A percentile compares a stretch with the other conserved stretches of the same genome.
These are phyloP conservation scores for Trochalopteron elliotii DNA, from an alignment of 2,113 vertebrate species.

Conservation along the genomic window DNA sequence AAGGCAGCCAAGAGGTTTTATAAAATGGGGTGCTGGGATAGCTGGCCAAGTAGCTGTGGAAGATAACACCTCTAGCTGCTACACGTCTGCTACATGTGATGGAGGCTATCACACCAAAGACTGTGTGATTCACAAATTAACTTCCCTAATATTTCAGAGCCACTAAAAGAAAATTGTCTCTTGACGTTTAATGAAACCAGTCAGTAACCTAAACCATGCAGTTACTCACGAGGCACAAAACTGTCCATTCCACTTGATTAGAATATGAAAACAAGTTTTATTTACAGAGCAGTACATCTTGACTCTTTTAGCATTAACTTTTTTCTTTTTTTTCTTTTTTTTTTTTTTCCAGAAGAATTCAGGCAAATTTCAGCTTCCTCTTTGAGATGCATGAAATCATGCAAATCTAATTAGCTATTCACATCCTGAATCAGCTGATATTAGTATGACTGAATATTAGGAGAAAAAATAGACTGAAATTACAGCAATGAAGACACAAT, in stretches of 20 bases:
- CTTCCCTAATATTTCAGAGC: neutral
- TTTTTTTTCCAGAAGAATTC: neutral
- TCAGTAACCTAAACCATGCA: neutral
- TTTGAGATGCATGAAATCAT: slow-evolving; percentile 1
- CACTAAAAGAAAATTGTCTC: neutral
- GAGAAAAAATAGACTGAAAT: slow-evolving; percentile 39
- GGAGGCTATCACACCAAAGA: neutral
- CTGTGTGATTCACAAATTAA: neutral
- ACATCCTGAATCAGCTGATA: slow-evolving; percentile 41
- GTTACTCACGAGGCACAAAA: neutral
- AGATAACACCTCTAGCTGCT: neutral
- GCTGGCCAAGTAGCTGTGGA: neutral
- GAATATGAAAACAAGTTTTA: neutral
- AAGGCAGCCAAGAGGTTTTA: neutral
- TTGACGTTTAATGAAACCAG: neutral
- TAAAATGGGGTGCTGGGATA: neutral
- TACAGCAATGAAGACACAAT: neutral
- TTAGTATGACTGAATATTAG: slow-evolving; percentile 19
- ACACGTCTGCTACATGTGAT: neutral
- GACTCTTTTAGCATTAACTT: neutral
- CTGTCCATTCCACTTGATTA: neutral
- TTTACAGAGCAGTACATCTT: neutral
- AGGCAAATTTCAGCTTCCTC: neutral
- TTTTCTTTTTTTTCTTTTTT: neutral
- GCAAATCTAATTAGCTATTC: slow-evolving; percentile 50